A percentile compares a stretch with the other conserved stretches of the same genome.
These are phyloP conservation scores for Homarus gammarus DNA, from an alignment of 2,888 invertebrate species.

Conservation along the genomic window DNA sequence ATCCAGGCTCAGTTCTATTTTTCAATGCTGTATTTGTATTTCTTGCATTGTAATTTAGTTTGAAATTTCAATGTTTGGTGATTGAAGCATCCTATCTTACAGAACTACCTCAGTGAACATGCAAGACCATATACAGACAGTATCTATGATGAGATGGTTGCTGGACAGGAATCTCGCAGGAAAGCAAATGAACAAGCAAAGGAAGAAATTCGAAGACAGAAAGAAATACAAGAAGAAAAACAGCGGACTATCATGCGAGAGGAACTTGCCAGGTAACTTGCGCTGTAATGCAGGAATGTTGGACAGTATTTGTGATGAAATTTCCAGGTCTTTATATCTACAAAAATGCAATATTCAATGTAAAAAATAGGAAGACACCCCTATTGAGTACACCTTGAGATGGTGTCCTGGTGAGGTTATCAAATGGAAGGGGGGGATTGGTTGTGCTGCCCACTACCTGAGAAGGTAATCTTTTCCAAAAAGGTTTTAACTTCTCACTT, in stretches of 20 bases:
- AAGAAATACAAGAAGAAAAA: constrained; percentile 47
- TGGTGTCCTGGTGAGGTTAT: too few species aligned
- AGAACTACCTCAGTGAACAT: constrained; percentile 65
- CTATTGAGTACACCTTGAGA: too few species aligned
- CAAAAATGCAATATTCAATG: too few species aligned
- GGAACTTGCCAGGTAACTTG: constrained; percentile 54
- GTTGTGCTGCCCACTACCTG: too few species aligned
- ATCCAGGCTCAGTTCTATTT: neutral
- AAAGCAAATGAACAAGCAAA: constrained; percentile 54
- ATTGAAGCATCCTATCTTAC: neutral
- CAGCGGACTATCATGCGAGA: constrained; percentile 47
- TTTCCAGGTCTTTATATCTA: too few species aligned
- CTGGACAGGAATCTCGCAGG: constrained; percentile 41
- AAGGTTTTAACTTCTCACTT: too few species aligned
- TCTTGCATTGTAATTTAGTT: neutral
- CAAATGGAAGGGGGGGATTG: too few species aligned
- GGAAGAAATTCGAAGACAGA: constrained; percentile 39
- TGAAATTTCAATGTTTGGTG: neutral
- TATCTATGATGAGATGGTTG: constrained; percentile 66
- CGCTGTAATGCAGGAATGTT: too few species aligned
- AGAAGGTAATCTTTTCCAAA: too few species aligned
- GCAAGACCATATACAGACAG: constrained; percentile 56
- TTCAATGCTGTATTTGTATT: neutral
- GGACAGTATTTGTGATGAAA: too few species aligned
- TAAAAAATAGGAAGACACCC: too few species aligned